Evolutionary conservation across 2,888 invertebrate species (phyloP), one percentile per base, ranked within the genome.

Genomic region (Abrostola tripartita): DNA sequence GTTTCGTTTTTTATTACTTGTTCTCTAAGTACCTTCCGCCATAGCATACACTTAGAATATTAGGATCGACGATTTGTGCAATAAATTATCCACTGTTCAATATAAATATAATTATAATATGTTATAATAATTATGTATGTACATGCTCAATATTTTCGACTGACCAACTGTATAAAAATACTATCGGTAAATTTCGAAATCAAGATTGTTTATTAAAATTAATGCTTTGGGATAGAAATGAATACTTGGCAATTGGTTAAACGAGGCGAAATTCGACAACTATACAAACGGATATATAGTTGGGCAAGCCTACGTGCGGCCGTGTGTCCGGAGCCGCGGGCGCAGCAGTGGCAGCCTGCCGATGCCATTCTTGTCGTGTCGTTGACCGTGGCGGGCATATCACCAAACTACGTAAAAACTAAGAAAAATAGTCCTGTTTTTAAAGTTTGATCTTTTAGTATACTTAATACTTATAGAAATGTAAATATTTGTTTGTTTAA

Each of bases 91-190:
- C 87, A 88, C 86, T 84, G 86, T 89, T 90, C 88, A 84, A 81
- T 87, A 86, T 87, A 85, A 84, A 82, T 86, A 84, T 87, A n/a
- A 87, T 89, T 86, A 86, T 82, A 85, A 85, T 82, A 73, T 71
- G 75, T 79, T 83, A 81, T 83, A 81, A 80, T 86, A 79, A 78
- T 79, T 80, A 82, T 86, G 68, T 85, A 79, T 83, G 77, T 84
- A 86, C 87, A 87, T 92, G 93, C 94, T 94, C 93, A 94, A 93
- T 90, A 88, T 90, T 92, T 93, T 92, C 91, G 93, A 93, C 93
- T 93, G 94, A 94, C 93, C 93, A 93, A 93, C 90, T 93, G 86
- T 91, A 90, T 47, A 90, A 90, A 90, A 88, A 90, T 85, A 83
- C 84, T 85, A 86, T 85, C 84, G 85, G 80, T 89, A 88, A 86